Conservation (phyloP, 2,113 vertebrate genomes). For the Strigops habroptila region DNA sequence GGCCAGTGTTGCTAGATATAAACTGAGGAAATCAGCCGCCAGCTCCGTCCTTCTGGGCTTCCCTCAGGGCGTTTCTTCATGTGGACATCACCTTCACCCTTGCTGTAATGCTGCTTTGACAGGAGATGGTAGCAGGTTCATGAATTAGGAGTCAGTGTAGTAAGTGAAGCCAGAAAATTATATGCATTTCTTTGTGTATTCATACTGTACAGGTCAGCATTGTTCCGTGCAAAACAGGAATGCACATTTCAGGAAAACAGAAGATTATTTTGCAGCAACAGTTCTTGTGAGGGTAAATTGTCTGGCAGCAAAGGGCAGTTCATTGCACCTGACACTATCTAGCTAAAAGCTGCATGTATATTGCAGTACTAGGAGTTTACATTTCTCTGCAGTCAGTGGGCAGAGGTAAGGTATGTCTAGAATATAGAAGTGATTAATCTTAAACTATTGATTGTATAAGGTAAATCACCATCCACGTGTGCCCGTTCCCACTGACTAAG, state of each 20-base stretch:
- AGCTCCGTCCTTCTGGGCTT: not conserved
- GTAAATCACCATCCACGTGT: not conserved
- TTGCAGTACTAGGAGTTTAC: not conserved
- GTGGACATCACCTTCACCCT: not conserved
- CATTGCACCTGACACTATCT: not conserved
- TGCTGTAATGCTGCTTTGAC: not conserved
- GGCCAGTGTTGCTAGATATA: not conserved
- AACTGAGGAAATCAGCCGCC: not conserved
- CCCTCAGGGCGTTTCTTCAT: not conserved
- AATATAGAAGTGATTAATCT: not conserved
- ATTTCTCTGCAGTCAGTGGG: not conserved
- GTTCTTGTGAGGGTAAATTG: not conserved
- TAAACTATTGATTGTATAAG: not conserved
- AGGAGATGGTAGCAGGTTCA: not conserved
- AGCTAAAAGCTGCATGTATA: not conserved
- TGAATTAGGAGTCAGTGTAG: not conserved
- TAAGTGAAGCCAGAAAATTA: not conserved
- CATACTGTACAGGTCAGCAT: not conserved
- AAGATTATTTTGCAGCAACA: not conserved
- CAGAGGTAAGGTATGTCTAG: not conserved
- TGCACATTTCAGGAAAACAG: not conserved
- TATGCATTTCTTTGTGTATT: not conserved
- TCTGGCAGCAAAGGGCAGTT: not conserved
- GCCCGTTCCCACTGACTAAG: not conserved
- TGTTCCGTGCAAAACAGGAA: not conserved